A percentile compares a stretch with the other conserved stretches of the same genome.
Conservation (phyloP, 2,888 invertebrate species). For the Penaeus monodon region DNA sequence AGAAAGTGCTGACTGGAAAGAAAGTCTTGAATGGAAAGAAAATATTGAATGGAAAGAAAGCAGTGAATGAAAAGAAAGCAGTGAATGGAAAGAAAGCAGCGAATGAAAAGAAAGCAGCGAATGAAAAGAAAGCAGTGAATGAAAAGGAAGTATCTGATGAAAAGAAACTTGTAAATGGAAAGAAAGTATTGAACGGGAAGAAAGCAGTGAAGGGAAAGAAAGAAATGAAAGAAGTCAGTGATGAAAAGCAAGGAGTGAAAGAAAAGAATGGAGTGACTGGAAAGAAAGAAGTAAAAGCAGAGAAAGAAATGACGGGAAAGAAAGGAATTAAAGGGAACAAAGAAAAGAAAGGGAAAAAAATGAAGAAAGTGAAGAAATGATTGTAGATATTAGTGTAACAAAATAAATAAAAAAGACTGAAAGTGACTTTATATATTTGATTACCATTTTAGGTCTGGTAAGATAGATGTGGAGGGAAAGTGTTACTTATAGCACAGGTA, state of each 20-base stretch:
- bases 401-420: too few species aligned
- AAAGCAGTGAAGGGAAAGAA: not conserved
- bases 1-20: not conserved
- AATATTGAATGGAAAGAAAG: not conserved
- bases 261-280: too few species aligned
- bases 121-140: not conserved
- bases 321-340: not conserved
- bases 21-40: not conserved
- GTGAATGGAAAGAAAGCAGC: too few species aligned
- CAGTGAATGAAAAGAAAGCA: not conserved
- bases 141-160: not conserved
- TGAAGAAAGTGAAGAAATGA: too few species aligned
- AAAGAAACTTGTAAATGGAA: too few species aligned
- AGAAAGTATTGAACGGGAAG: not conserved
- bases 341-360: too few species aligned
- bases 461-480: too few species aligned
- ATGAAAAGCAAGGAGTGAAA: too few species aligned
- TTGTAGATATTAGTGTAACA: too few species aligned
- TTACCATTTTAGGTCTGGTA: too few species aligned
- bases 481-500: too few species aligned
- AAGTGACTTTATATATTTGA: too few species aligned
- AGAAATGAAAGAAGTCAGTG: not conserved
- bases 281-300: not conserved
- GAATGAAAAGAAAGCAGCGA: slow-evolving; percentile 1
- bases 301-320: not conserved